A percentile compares a stretch with the other conserved stretches of the same genome.
phyloP scores from a whole-genome alignment of 2,888 invertebrate species.

The Osmoderma eremita region DNA sequence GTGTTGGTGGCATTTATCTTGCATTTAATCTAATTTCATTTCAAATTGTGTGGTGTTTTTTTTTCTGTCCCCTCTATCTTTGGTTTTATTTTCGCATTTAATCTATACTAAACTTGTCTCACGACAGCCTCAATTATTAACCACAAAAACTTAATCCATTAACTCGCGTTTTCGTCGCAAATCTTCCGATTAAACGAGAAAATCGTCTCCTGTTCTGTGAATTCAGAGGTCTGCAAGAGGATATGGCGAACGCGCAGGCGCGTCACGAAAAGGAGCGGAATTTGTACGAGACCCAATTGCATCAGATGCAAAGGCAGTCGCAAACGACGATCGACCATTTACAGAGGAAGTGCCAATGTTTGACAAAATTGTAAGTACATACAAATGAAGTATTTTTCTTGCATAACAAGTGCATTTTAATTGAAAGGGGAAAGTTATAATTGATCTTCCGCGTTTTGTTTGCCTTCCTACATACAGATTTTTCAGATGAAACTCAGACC shows the following conservation, averaged over 20 bases:
- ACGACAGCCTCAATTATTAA: neutral
- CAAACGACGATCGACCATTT: conserved; percentile 69
- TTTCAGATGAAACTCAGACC: no score
- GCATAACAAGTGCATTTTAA: no score
- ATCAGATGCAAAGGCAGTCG: conserved; percentile 65
- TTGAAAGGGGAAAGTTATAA: no score
- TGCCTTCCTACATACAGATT: no score
- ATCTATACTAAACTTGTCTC: conserved; percentile 4
- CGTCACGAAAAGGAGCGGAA: conserved; percentile 59
- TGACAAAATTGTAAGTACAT: conserved; percentile 71
- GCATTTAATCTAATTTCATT: conserved; percentile 24
- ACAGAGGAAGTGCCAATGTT: conserved; percentile 70
- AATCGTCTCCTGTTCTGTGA: conserved; percentile 34
- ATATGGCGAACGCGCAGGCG: conserved; percentile 56
- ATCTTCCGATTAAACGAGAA: conserved; percentile 27
- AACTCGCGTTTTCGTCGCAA: neutral
- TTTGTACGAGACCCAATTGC: conserved; percentile 56
- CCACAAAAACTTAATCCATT: neutral
- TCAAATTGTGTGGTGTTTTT: conserved; percentile 2
- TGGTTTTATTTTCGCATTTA: conserved; percentile 19
- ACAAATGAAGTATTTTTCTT: no score
- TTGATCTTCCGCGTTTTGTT: no score
- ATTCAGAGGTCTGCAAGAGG: conserved; percentile 65
- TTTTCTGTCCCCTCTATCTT: neutral
- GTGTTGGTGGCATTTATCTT: conserved; percentile 33